These are phyloP conservation scores for Polypedilum vanderplanki DNA, from an alignment of 1,140 invertebrate species.

Conservation along the genomic window DNA sequence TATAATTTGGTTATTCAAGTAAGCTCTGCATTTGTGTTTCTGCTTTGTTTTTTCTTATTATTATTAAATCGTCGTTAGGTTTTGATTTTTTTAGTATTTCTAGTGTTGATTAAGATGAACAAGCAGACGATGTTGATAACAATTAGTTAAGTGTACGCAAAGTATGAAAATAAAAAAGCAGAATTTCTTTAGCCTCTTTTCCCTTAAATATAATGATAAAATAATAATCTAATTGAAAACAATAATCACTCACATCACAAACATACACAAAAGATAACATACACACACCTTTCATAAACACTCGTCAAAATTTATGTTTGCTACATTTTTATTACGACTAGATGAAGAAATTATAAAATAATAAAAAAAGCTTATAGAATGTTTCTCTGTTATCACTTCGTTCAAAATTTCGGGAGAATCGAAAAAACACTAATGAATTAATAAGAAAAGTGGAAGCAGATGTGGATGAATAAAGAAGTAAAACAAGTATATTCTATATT, in stretches of 20 bases:
- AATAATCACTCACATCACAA: not conserved
- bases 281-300: not conserved
- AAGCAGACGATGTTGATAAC: not conserved
- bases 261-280: not conserved
- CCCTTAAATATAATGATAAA: not conserved
- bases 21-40: too few species aligned
- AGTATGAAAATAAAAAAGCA: not conserved
- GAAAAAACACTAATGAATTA: not conserved
- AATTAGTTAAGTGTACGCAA: conserved; percentile 1
- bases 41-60: too few species aligned
- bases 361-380: conserved; percentile 30
- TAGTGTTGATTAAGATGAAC: too few species aligned
- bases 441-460: conserved; percentile 10
- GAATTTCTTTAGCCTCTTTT: not conserved
- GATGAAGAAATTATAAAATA: not conserved
- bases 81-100: too few species aligned
- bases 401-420: conserved; percentile 10
- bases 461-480: not conserved
- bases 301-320: conserved; percentile 18
- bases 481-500: conserved; percentile 23
- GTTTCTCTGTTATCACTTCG: conserved; percentile 30
- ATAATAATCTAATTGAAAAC: too few species aligned
- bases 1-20: too few species aligned
- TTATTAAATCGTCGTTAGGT: too few species aligned
- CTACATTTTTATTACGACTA: not conserved